Conservation (phyloP, 2,888 invertebrate genomes). For the Scrobipalpa costella region DNA sequence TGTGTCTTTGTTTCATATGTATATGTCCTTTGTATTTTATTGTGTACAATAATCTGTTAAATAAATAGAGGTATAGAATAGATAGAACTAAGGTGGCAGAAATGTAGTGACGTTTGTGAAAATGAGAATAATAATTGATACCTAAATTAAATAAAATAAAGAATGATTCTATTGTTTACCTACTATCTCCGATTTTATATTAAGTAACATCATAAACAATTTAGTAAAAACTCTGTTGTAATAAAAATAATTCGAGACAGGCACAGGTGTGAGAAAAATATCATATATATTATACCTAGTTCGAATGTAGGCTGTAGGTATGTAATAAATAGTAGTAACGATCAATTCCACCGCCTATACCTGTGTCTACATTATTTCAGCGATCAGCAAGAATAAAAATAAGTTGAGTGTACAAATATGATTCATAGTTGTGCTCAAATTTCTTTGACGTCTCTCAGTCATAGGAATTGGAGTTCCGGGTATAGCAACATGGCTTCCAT, state of each 20-base stretch:
- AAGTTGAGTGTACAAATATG: slow-evolving; percentile 9
- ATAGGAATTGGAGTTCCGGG: not conserved
- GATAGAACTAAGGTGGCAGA: no score
- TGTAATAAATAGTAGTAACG: no score
- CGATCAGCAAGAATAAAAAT: slow-evolving; percentile 7
- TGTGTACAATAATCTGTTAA: not conserved
- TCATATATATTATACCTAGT: not conserved
- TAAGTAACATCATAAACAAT: no score
- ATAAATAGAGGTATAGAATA: not conserved
- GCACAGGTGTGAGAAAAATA: not conserved
- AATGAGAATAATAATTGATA: no score
- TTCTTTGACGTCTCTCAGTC: slow-evolving; percentile 5
- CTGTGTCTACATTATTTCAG: not conserved
- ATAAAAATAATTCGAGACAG: not conserved
- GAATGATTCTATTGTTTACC: no score
- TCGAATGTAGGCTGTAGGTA: not conserved
- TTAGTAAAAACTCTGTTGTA: no score
- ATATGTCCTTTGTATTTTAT: no score
- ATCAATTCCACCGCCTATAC: not conserved
- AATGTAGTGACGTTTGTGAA: no score
- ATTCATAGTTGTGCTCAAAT: slow-evolving; percentile 3
- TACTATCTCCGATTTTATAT: no score
- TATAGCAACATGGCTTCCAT: not conserved
- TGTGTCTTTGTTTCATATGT: no score
- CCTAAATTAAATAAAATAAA: no score